A percentile compares a stretch with the other conserved stretches of the same genome.
These are phyloP conservation scores for Stramonita haemastoma DNA, from an alignment of 2,888 invertebrate genomes.

Conservation along the genomic window DNA sequence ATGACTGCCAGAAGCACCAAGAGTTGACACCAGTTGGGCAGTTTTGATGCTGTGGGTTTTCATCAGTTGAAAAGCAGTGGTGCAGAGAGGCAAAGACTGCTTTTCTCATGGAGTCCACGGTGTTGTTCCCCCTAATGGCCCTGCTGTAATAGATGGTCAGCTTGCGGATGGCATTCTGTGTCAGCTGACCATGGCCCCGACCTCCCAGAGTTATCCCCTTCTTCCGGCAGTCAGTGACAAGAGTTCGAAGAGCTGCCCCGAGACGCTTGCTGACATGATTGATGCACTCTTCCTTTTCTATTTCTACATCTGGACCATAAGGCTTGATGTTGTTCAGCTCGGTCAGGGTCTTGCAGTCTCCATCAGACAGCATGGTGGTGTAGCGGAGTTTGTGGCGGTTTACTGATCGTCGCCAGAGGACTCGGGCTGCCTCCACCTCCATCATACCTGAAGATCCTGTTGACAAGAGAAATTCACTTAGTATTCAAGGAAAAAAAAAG, in stretches of 20 bases:
- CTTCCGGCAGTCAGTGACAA: conserved; percentile 32
- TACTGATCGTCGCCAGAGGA: conserved; percentile 24
- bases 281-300: conserved; percentile 40
- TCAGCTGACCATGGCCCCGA: conserved; percentile 11
- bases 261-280: conserved; percentile 42
- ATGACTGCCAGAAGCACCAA: conserved; percentile 35
- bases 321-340: conserved; percentile 14
- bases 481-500: not conserved
- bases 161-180: conserved; percentile 26
- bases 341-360: conserved; percentile 32
- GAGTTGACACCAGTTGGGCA: conserved; percentile 24
- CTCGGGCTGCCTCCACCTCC: conserved; percentile 31
- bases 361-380: conserved; percentile 31
- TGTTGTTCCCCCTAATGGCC: conserved; percentile 7
- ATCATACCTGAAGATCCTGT: conserved; percentile 36
- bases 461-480: not conserved
- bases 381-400: not conserved
- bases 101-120: conserved; percentile 38
- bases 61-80: conserved; percentile 34
- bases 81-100: conserved; percentile 15
- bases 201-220: conserved; percentile 35
- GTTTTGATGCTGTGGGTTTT: conserved; percentile 28
- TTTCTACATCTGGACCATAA: conserved; percentile 28
- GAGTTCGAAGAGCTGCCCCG: conserved; percentile 39
- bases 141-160: conserved; percentile 29